A percentile compares a stretch with the other conserved stretches of the same genome.
Evolutionary conservation across 2,888 invertebrate genomes (phyloP).

Genomic region (Campaea margaritaria): DNA sequence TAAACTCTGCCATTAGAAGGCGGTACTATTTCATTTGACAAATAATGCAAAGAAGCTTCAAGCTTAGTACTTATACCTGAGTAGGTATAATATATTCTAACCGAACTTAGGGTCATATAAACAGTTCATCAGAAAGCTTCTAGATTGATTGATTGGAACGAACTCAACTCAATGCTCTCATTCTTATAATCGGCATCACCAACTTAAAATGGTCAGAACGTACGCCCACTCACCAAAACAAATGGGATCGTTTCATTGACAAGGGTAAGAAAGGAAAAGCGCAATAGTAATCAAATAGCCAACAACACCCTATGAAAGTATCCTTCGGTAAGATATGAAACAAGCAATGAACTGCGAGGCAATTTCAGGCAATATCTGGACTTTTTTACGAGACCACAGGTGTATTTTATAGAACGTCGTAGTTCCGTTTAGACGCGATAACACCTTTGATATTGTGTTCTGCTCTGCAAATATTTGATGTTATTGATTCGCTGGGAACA

Average conservation of each 20-base stretch:
- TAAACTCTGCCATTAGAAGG: too few species aligned
- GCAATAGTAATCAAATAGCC: slow-evolving; percentile 53
- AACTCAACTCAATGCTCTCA: slow-evolving; percentile 8
- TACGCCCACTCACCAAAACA: slow-evolving; percentile 40
- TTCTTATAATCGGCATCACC: slow-evolving; percentile 17
- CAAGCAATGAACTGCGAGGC: slow-evolving; percentile 62
- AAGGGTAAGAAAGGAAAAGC: slow-evolving; percentile 59
- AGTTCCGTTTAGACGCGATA: slow-evolving; percentile 60
- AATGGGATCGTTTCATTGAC: slow-evolving; percentile 55
- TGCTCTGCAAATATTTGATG: slow-evolving; percentile 28
- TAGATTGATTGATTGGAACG: slow-evolving; percentile 1
- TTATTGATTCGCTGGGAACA: slow-evolving; percentile 14
- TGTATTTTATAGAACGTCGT: slow-evolving; percentile 70
- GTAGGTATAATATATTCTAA: too few species aligned
- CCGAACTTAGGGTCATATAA: too few species aligned
- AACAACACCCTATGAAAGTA: slow-evolving; percentile 36
- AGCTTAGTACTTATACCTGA: too few species aligned
- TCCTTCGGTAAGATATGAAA: slow-evolving; percentile 54
- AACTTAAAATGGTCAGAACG: slow-evolving; percentile 23
- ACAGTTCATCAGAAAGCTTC: too few species aligned
- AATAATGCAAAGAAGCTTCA: too few species aligned
- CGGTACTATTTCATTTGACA: too few species aligned
- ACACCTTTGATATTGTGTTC: slow-evolving; percentile 59
- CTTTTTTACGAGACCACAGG: slow-evolving; percentile 73
- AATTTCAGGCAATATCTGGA: slow-evolving; percentile 60